phyloP scores from a whole-genome alignment of 2,888 invertebrate genomes.

The Ormia ochracea region DNA sequence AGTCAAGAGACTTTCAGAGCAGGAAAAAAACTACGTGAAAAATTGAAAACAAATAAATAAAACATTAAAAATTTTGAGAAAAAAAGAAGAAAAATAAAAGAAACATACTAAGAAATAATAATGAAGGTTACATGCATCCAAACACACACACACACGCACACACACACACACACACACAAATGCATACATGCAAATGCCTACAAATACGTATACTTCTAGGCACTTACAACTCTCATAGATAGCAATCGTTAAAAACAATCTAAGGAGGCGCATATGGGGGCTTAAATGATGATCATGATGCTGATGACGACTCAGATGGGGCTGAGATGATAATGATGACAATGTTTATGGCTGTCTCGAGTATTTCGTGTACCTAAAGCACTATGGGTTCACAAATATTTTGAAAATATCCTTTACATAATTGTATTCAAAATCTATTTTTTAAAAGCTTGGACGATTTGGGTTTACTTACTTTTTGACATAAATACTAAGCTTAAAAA shows the following conservation, averaged over 20 bases:
- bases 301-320: constrained; percentile 17
- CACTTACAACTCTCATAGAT: constrained; percentile 52
- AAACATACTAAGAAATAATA: constrained; percentile 37
- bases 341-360: constrained; percentile 27
- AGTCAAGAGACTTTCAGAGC: constrained; percentile 24
- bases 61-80: constrained; percentile 2
- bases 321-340: constrained; percentile 35
- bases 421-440: too few relatives aligned
- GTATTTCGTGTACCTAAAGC: neutral
- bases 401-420: too few relatives aligned
- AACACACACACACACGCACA: constrained; percentile 30
- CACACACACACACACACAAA: constrained; percentile 18
- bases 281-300: constrained; percentile 53
- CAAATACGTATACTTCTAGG: constrained; percentile 28
- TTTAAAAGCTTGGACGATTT: too few relatives aligned
- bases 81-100: neutral
- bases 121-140: constrained; percentile 41
- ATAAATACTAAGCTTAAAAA: too few relatives aligned
- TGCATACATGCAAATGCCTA: constrained; percentile 32
- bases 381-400: neutral
- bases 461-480: too few relatives aligned
- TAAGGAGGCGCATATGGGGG: constrained; percentile 55
- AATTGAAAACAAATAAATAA: constrained; percentile 30
- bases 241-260: constrained; percentile 39
- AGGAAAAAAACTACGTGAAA: constrained; percentile 35